These are phyloP conservation scores for Meandrusa payeni DNA, from an alignment of 2,888 invertebrate species.

Conservation along the genomic window DNA sequence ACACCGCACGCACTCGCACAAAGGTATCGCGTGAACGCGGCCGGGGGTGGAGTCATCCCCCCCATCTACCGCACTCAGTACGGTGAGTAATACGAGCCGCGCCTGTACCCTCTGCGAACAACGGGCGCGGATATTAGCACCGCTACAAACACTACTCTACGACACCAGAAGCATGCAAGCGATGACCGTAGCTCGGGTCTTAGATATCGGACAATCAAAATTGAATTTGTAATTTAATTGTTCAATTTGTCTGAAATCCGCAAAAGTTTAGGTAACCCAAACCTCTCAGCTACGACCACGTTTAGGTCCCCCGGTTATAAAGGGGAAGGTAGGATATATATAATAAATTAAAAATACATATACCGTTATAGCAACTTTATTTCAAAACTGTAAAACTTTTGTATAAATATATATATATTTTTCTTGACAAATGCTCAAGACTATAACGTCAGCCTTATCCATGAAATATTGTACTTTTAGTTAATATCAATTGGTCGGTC, in stretches of 20 bases:
- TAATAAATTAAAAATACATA: slow-evolving; percentile 65
- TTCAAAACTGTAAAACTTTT: slow-evolving; percentile 55
- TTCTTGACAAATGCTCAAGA: slow-evolving; percentile 27
- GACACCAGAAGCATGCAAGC: slow-evolving; percentile 26
- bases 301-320: slow-evolving; percentile 26
- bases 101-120: slow-evolving; percentile 85
- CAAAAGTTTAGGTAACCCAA: neutral
- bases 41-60: slow-evolving; percentile 31
- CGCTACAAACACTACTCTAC: slow-evolving; percentile 31
- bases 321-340: slow-evolving; percentile 39
- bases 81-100: slow-evolving; percentile 85
- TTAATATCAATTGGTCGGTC: too few relatives aligned
- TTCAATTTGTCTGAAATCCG: neutral
- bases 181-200: slow-evolving; percentile 21
- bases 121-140: slow-evolving; percentile 54
- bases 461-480: slow-evolving; percentile 22
- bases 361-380: slow-evolving; percentile 62
- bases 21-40: slow-evolving; percentile 36
- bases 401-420: slow-evolving; percentile 58
- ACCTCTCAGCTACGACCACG: slow-evolving; percentile 28
- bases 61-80: slow-evolving; percentile 81
- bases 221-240: too few relatives aligned
- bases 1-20: slow-evolving; percentile 34
- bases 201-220: neutral
- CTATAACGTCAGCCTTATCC: slow-evolving; percentile 24